phyloP scores from a whole-genome alignment of 2,797 vertebrate species.

The Sarcophilus harrisii region DNA sequence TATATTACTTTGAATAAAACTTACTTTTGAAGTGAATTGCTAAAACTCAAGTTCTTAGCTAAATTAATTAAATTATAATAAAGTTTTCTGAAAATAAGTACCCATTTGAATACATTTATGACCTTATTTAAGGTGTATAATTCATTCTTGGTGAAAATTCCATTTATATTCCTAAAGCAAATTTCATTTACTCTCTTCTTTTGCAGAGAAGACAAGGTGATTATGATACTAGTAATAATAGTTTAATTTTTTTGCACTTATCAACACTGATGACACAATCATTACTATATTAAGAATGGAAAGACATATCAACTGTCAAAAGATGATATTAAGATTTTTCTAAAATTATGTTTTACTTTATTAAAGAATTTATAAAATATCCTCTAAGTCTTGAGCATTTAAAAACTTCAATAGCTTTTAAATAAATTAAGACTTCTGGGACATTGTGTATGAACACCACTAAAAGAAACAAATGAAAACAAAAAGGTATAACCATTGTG shows the following conservation, averaged over 20 bases:
- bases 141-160: not conserved
- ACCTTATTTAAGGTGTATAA: not conserved
- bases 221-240: not conserved
- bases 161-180: not conserved
- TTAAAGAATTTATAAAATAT: not conserved
- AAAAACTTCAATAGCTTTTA: not conserved
- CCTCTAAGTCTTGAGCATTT: not conserved
- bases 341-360: not conserved
- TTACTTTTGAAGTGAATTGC: constrained; percentile 46
- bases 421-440: not conserved
- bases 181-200: not conserved
- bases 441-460: not conserved
- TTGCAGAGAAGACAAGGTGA: not conserved
- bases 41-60: constrained; percentile 59
- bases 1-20: constrained; percentile 40
- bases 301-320: not conserved
- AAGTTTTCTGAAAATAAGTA: constrained; percentile 44
- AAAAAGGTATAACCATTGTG: not conserved
- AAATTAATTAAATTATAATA: constrained; percentile 49
- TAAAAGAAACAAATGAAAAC: not conserved
- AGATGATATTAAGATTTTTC: not conserved
- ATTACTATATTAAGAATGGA: not conserved
- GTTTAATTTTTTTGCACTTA: not conserved
- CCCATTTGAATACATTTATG: constrained; percentile 1
- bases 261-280: not conserved